phyloP scores from a whole-genome alignment of 2,888 invertebrate genomes.

The Buathra laborator region DNA sequence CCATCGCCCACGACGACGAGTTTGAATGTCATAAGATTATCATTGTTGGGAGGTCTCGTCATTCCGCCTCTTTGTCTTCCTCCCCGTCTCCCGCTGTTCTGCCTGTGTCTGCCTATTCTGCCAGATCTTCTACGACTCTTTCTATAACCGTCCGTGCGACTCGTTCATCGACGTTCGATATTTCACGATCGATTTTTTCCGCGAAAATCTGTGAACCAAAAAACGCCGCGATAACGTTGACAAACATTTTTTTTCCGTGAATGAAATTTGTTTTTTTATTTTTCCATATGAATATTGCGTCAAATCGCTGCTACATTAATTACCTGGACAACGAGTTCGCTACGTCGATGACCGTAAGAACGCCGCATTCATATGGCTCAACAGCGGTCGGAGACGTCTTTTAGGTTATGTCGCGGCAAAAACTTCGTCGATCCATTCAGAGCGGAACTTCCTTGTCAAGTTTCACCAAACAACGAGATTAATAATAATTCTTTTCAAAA shows the following conservation, averaged over 20 bases:
- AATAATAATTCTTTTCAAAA: too few species aligned
- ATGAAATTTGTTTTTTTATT: too few species aligned
- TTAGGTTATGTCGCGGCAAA: too few species aligned
- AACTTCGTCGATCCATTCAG: too few species aligned
- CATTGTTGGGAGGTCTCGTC: constrained; percentile 90
- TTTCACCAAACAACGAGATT: too few species aligned
- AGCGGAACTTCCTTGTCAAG: too few species aligned
- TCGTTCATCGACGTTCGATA: constrained; percentile 37
- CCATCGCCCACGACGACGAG: constrained; percentile 97
- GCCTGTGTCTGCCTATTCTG: constrained; percentile 82
- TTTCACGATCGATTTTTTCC: background rate
- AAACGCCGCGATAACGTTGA: background rate
- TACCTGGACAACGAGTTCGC: background rate
- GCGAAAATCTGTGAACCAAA: background rate
- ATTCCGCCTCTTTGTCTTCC: constrained; percentile 84
- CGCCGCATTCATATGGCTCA: background rate
- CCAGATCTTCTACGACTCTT: constrained; percentile 75
- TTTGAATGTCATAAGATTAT: constrained; percentile 92
- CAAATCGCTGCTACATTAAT: background rate
- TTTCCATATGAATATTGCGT: too few species aligned
- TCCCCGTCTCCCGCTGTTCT: constrained; percentile 76
- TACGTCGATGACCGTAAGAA: background rate
- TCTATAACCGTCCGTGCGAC: constrained; percentile 66
- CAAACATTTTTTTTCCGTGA: too few species aligned
- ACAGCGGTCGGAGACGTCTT: too few species aligned